Base-by-base conservation (phyloP, 2,888 invertebrate genomes). In the Xanthia icteritia region DNA sequence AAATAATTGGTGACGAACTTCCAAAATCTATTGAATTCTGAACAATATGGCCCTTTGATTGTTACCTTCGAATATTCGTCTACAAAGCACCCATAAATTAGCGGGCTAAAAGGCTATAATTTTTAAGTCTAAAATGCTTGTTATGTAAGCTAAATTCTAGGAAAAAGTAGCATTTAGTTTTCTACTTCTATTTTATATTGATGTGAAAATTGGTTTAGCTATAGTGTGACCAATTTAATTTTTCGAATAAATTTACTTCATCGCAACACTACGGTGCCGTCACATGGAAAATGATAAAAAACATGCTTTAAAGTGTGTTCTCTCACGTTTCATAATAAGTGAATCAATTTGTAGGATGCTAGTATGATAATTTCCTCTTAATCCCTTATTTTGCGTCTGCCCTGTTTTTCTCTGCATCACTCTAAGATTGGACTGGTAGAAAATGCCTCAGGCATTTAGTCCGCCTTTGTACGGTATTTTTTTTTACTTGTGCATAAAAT, bases 31-130 rank as follows among this genome's bases (percentile, higher is more conserved):
- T 81, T 86, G 86, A 80, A 77, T 77, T 73, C 51, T 6, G 48
- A 78, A 83, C 78, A 81, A 80, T 81, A 76, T 68, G 36, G 77
- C 45, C 61, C 11, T 76, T 73, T 75, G 56, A 81, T 77, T 73
- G 64, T 82, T 73, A 61, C 83, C 70, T 79, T 56, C 23, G 17
- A 45, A 67, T 81, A 73, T 78, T 79, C 79, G 61, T 67, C 64
- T 64, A 69, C 67, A 78, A 81, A 69, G 39, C 54, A n/a, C 20
- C 51, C 51, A 77, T 86, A 83, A 81, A 85, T 81, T 83, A 73
- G n/a, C 76, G 5, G 63, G 68, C 36, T 76, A 69, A 79, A 69
- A 78, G 63, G 69, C 73, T 79, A 60, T 81, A 86, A 82, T 79
- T 83, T 85, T 66, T 56, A 58, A 64, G 64, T 68, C 54, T 74